A percentile compares a stretch with the other conserved stretches of the same genome.
phyloP scores from a whole-genome alignment of 2,888 invertebrate species.

The Protophormia terraenovae region DNA sequence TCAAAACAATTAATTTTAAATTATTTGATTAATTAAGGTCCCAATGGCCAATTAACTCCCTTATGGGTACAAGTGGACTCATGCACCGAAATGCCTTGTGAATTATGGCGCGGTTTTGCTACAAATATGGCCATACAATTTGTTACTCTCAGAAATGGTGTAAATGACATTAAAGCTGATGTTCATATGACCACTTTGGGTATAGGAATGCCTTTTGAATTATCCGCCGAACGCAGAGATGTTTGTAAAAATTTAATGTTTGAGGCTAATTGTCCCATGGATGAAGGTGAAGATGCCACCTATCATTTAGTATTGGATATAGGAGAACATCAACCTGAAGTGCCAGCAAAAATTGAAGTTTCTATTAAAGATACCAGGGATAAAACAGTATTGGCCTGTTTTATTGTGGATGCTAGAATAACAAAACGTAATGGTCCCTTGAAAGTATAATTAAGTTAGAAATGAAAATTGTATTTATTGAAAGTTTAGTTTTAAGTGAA shows the following conservation, averaged over 20 bases:
- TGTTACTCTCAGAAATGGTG: constrained; percentile 74
- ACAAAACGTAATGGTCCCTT: constrained; percentile 60
- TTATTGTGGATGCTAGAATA: constrained; percentile 74
- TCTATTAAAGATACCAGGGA: constrained; percentile 71
- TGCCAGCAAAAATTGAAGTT: constrained; percentile 75
- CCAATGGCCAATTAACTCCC: constrained; percentile 69
- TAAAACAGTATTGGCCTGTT: constrained; percentile 74
- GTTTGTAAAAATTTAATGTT: constrained; percentile 77
- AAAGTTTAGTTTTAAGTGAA: background rate
- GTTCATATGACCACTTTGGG: constrained; percentile 73
- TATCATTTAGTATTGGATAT: constrained; percentile 77
- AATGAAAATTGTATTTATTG: background rate
- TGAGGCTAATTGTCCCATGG: constrained; percentile 79
- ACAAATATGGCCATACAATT: constrained; percentile 76
- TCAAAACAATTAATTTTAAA: background rate
- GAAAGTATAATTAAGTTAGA: background rate
- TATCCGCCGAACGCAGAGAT: constrained; percentile 72
- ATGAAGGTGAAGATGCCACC: constrained; percentile 77
- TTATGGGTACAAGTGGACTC: constrained; percentile 74
- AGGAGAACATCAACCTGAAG: constrained; percentile 72
- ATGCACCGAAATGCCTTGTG: constrained; percentile 74
- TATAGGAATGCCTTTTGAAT: constrained; percentile 70
- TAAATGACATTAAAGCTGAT: constrained; percentile 68
- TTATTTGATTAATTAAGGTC: constrained; percentile 70
- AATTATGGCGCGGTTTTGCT: constrained; percentile 70